Evolutionary conservation across 2,797 vertebrate species (phyloP).

Genomic region (Periophthalmus magnuspinnatus): DNA sequence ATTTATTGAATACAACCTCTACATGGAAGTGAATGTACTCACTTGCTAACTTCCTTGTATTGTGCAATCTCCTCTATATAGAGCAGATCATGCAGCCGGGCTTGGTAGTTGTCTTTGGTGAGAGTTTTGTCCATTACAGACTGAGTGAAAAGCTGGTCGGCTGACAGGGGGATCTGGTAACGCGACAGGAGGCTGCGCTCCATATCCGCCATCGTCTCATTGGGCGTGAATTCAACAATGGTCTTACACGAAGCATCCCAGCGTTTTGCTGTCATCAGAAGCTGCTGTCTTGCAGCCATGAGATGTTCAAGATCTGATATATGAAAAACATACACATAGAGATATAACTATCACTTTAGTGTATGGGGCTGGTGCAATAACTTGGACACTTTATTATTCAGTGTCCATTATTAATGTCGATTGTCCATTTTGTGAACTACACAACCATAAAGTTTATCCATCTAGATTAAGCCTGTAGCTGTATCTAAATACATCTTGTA

Average conservation of each 20-base stretch:
- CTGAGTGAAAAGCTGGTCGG: slow-evolving; percentile 99
- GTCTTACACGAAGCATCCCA: slow-evolving; percentile 98
- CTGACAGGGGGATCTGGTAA: slow-evolving; percentile 98
- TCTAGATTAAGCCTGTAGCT: not conserved
- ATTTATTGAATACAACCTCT: not conserved
- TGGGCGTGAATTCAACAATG: slow-evolving; percentile 92
- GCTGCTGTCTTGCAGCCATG: slow-evolving; percentile 94
- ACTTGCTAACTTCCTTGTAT: slow-evolving; percentile 99
- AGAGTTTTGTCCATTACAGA: slow-evolving; percentile 96
- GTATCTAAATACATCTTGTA: not conserved
- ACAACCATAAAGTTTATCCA: too few relatives aligned
- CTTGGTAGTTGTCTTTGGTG: slow-evolving; percentile 96
- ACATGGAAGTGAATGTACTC: slow-evolving; percentile 65
- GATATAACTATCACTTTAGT: not conserved
- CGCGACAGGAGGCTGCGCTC: slow-evolving; percentile 94
- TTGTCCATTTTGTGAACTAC: too few relatives aligned
- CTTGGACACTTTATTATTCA: too few relatives aligned
- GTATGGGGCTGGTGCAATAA: too few relatives aligned
- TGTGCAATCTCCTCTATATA: slow-evolving; percentile 99
- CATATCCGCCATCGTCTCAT: slow-evolving; percentile 91
- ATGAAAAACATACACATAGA: slow-evolving; percentile 7
- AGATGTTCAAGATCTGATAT: slow-evolving; percentile 92
- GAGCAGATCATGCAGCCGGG: slow-evolving; percentile 95
- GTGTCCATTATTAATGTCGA: too few relatives aligned
- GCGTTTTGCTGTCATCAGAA: slow-evolving; percentile 93